Evolutionary conservation across 2,888 invertebrate species (phyloP).

Genomic region (Spisula solida): DNA sequence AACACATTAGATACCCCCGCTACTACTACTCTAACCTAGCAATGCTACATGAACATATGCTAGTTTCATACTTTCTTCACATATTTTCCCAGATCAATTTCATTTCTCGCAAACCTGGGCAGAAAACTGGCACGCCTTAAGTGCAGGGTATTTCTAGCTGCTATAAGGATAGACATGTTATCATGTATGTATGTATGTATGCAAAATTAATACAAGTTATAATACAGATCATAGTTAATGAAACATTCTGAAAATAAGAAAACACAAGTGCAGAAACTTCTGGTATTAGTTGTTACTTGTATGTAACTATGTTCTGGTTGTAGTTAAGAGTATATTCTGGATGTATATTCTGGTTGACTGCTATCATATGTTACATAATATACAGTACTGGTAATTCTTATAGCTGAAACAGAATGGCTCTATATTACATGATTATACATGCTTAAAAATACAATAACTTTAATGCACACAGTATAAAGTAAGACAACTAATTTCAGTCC

Average conservation of each 20-base stretch:
- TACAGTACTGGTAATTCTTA: slow-evolving; percentile 15
- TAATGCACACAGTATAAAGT: slow-evolving; percentile 37
- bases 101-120: neutral
- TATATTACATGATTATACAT: neutral
- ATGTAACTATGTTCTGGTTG: neutral
- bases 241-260: neutral
- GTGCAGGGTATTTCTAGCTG: neutral
- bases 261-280: neutral
- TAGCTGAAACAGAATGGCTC: neutral
- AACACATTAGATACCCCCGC: too few species aligned
- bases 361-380: neutral
- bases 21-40: too few species aligned
- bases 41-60: neutral
- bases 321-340: too few species aligned
- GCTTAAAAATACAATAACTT: slow-evolving; percentile 16
- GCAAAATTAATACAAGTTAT: neutral
- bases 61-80: neutral
- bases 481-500: slow-evolving; percentile 41
- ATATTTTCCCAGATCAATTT: neutral
- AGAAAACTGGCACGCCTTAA: neutral
- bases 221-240: neutral
- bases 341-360: neutral
- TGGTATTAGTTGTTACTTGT: neutral
- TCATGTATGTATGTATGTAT: neutral
- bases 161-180: neutral